Percentiles rank a stretch among this genome's conserved stretches.
These are phyloP conservation scores for Calameuta pallipes DNA, from an alignment of 2,888 invertebrate species.

Conservation along the genomic window DNA sequence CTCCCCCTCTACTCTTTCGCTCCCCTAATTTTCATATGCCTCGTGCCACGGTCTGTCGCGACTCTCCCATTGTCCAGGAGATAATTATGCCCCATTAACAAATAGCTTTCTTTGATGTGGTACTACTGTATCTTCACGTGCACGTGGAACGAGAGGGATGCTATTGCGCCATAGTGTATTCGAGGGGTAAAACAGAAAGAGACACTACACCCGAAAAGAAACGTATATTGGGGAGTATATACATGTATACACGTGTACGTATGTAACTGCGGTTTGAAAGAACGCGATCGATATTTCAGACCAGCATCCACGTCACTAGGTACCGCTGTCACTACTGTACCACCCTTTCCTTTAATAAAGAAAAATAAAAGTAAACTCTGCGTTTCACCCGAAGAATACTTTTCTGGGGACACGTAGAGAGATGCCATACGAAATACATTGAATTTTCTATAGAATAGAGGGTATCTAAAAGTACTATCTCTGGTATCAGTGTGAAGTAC, in stretches of 20 bases:
- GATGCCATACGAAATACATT: too few relatives aligned
- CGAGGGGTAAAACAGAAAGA: neutral
- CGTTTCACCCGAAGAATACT: neutral
- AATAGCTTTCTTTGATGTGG: conserved; percentile 57
- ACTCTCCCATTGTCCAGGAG: conserved; percentile 44
- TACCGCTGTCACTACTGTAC: neutral
- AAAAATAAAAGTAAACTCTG: neutral
- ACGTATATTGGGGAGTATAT: neutral
- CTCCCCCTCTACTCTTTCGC: conserved; percentile 3
- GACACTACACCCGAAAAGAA: neutral
- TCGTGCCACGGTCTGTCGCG: conserved; percentile 26
- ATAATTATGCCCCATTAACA: conserved; percentile 63
- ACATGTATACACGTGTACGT: neutral
- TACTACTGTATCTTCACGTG: conserved; percentile 37
- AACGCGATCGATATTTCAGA: conserved; percentile 48
- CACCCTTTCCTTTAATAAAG: neutral
- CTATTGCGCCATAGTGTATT: neutral
- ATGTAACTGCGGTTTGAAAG: conserved; percentile 34
- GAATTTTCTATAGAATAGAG: neutral
- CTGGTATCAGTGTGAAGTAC: neutral
- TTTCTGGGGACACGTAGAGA: neutral
- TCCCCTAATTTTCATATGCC: conserved; percentile 5
- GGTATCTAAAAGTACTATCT: neutral
- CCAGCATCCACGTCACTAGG: conserved; percentile 20
- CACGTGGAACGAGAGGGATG: neutral